A percentile compares a stretch with the other conserved stretches of the same genome.
Conservation (phyloP, 37 sponge, comb jelly and placozoan species). For the Agelas oroides region DNA sequence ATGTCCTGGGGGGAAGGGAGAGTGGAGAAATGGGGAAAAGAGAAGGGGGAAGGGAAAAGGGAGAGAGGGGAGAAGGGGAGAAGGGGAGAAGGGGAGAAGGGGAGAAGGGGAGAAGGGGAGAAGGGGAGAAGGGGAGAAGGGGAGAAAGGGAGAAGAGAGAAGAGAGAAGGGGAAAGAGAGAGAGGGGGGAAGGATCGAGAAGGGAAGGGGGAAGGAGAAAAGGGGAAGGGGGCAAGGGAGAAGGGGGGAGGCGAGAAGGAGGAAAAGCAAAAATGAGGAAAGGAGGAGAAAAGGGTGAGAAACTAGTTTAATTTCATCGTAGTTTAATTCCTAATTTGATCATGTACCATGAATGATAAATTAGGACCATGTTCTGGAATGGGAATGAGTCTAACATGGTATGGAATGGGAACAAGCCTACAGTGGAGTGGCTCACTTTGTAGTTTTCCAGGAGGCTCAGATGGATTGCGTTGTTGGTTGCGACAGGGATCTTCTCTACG, state of each 20-base stretch:
- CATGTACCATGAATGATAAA: too few species aligned
- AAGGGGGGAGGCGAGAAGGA: neutral
- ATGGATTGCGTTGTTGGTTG: slow-evolving; percentile 83
- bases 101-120: neutral
- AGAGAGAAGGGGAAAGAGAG: neutral
- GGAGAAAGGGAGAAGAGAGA: too few species aligned
- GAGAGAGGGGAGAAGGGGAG: neutral
- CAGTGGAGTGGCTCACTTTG: slow-evolving; percentile 27
- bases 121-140: neutral
- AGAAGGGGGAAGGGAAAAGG: neutral
- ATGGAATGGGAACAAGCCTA: neutral
- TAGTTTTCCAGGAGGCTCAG: slow-evolving; percentile 57
- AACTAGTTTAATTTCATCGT: too few species aligned
- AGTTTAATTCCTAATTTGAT: too few species aligned
- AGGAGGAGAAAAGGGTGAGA: neutral
- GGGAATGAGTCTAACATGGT: neutral
- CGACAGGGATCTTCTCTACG: slow-evolving; percentile 40
- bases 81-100: neutral
- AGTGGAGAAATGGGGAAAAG: neutral
- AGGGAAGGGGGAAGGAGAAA: neutral
- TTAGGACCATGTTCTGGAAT: too few species aligned
- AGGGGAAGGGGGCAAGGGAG: neutral
- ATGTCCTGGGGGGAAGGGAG: slow-evolving; percentile 23
- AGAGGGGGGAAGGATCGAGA: neutral
- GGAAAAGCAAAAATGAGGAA: neutral